Evolutionary conservation across 2,113 vertebrate genomes (phyloP).

Genomic region (Peucedramus taeniatus): DNA sequence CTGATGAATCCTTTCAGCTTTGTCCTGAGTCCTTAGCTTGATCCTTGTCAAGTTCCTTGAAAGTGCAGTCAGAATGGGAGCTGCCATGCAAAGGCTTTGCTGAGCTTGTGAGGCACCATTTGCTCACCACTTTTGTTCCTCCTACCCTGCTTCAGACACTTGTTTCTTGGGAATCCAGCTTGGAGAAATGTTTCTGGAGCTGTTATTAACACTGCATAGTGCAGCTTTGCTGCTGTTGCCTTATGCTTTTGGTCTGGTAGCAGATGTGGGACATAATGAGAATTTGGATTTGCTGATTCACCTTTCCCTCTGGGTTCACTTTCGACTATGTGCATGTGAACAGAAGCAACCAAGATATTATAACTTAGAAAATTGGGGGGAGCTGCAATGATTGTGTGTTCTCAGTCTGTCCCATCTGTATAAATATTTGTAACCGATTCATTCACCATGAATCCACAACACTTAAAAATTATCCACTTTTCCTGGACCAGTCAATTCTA

Average conservation of each 20-base stretch:
- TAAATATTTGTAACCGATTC: not conserved
- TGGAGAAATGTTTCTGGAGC: not conserved
- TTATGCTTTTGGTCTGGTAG: not conserved
- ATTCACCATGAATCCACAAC: not conserved
- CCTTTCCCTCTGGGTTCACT: not conserved
- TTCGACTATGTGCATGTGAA: fast-evolving
- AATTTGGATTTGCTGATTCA: not conserved
- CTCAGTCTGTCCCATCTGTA: not conserved
- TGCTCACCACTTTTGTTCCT: not conserved
- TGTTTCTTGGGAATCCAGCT: not conserved
- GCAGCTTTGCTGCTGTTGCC: not conserved
- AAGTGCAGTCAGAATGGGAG: not conserved
- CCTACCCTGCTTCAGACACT: not conserved
- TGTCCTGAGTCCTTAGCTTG: not conserved
- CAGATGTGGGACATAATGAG: fast-evolving
- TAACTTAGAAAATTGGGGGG: not conserved
- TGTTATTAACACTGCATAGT: not conserved
- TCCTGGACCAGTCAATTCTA: not conserved
- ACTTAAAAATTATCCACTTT: not conserved
- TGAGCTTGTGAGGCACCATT: not conserved
- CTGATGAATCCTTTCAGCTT: not conserved
- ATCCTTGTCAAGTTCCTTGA: not conserved
- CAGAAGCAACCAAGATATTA: not conserved
- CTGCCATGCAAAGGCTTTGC: not conserved
- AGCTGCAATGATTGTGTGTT: not conserved